Conservation (phyloP, 1,140 invertebrate genomes). For the Drosophila albomicans region DNA sequence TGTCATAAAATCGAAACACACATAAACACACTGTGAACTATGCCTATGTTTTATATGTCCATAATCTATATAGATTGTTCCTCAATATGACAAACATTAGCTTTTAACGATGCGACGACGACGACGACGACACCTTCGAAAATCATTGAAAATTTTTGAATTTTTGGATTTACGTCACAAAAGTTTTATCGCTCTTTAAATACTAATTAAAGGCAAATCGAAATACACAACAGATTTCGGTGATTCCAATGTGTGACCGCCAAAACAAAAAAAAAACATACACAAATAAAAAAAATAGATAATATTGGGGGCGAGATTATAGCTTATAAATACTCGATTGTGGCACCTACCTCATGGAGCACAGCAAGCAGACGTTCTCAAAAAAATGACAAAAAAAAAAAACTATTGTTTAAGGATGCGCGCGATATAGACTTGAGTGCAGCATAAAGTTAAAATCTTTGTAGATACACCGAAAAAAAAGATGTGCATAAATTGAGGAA, state of each 20-base stretch:
- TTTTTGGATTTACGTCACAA: slow-evolving; percentile 73
- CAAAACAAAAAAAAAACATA: slow-evolving; percentile 23
- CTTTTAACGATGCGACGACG: slow-evolving; percentile 66
- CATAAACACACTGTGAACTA: slow-evolving; percentile 15
- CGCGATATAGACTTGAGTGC: slow-evolving; percentile 2
- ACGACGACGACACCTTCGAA: slow-evolving; percentile 14
- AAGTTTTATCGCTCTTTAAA: slow-evolving; percentile 75
- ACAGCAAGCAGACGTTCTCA: slow-evolving; percentile 17
- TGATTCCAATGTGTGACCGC: slow-evolving; percentile 27
- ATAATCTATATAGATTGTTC: slow-evolving; percentile 27
- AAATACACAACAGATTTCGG: slow-evolving; percentile 37
- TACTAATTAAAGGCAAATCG: slow-evolving; percentile 65
- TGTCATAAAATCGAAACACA: slow-evolving; percentile 60
- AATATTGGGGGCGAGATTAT: background rate
- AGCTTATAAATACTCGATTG: background rate
- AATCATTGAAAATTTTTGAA: slow-evolving; percentile 26
- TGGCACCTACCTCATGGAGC: slow-evolving; percentile 39
- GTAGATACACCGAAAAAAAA: slow-evolving; percentile 21
- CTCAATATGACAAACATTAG: slow-evolving; percentile 67
- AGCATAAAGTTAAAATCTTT: slow-evolving; percentile 18
- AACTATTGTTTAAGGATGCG: slow-evolving; percentile 9
- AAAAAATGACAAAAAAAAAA: background rate
- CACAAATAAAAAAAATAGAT: background rate
- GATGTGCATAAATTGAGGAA: slow-evolving; percentile 20
- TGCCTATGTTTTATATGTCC: slow-evolving; percentile 22